phyloP scores from a whole-genome alignment of 2,113 vertebrate genomes.

The Apteryx owenii region DNA sequence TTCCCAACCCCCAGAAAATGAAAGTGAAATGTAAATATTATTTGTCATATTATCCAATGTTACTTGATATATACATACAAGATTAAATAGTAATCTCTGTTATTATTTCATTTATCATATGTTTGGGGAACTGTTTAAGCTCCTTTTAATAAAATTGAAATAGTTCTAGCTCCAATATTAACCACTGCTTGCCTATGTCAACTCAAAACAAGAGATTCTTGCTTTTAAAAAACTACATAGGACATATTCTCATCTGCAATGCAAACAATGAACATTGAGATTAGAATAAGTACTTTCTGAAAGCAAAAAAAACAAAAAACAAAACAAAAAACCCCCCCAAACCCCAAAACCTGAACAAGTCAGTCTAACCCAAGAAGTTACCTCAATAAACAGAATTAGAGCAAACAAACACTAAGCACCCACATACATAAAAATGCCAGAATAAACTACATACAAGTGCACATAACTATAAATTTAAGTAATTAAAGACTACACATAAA shows the following conservation, averaged over 20 bases:
- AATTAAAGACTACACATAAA: not conserved
- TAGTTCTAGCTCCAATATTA: not conserved
- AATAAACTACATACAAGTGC: not conserved
- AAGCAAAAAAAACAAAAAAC: not conserved
- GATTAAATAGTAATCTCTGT: not conserved
- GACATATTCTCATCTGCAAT: not conserved
- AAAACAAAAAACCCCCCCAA: not conserved
- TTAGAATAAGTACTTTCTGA: not conserved
- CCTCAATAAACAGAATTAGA: not conserved
- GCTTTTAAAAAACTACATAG: not conserved
- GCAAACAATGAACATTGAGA: not conserved
- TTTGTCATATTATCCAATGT: not conserved
- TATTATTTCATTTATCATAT: not conserved
- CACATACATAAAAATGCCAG: not conserved
- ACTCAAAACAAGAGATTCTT: not conserved
- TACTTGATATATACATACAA: not conserved
- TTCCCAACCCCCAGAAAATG: not conserved
- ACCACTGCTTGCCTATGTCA: not conserved
- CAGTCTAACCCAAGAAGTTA: not conserved
- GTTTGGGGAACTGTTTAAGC: not conserved
- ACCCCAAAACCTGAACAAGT: not conserved
- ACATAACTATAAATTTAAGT: not conserved
- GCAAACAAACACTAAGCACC: not conserved
- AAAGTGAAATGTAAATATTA: not conserved
- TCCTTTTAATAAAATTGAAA: not conserved